Base-by-base conservation (phyloP, 2,113 vertebrate genomes). In the Nyctibius bracteatus region DNA sequence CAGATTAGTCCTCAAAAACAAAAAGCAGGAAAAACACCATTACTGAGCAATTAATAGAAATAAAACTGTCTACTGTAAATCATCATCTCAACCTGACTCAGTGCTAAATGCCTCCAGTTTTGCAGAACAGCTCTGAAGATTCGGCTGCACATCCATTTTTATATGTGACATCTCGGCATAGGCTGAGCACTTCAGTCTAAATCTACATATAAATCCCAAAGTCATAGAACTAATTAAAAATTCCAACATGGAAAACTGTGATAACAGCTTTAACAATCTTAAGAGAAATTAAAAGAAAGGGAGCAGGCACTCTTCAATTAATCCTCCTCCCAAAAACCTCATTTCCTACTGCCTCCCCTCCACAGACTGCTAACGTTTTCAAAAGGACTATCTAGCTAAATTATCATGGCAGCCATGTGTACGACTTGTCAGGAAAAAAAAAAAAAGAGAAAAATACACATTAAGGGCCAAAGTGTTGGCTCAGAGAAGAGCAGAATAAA, bases 241-340 rank as follows among this genome's bases (percentile, higher is more conserved):
- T 95, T 94, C 92, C 94, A 94, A 7, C 91, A 88, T 88, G 95
- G 94, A 90, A 94, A 93, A 86, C 13, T 9, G 72, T 66, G 96
- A 95, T 95, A 97, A 93, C 80, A 94, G 92, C 88, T 39, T 63
- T 54, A 86, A 71, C 31, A 71, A 92, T 83, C 80, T 88, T 58
- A 73, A 88, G 84, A 94, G 80, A 91, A 92, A 94, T 46, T 55
- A 94, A 92, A 92, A 83, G 86, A 84, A 95, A 90, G 72, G 86
- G 43, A 93, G 86, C 77, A 92, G 86, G 75, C 58, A 66, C 54
- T 97, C 78, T 83, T 70, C 91, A 92, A 83, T 90, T 93, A 93
- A 93, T 92, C 72, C 83, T 72, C 81, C 63, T 80, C 71, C 63
- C 80, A 23, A 77, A 81, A 6, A 46, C 27, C 74, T 92, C 88